Evolutionary conservation across 2,888 invertebrate genomes (phyloP).

Genomic region (Glomeris marginata): DNA sequence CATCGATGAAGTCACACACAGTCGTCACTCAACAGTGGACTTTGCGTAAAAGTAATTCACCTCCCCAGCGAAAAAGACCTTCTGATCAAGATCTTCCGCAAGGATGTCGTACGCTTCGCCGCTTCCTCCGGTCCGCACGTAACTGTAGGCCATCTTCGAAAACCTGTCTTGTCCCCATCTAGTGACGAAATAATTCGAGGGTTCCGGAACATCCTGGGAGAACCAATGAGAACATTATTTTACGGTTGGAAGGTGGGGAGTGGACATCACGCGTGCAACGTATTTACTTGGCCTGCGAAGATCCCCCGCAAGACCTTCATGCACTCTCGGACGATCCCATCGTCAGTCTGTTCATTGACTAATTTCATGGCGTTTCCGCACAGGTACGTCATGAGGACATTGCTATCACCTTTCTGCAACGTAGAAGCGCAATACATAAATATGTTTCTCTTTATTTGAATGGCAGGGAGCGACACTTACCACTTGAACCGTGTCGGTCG

Average conservation of each 20-base stretch:
- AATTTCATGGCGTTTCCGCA: slow-evolving; percentile 29
- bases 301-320: slow-evolving; percentile 26
- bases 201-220: slow-evolving; percentile 30
- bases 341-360: slow-evolving; percentile 27
- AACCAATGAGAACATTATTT: too few species aligned
- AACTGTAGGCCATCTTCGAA: slow-evolving; percentile 33
- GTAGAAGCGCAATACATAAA: too few species aligned
- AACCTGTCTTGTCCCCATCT: slow-evolving; percentile 30
- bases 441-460: too few species aligned
- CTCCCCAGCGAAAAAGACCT: slow-evolving; percentile 36
- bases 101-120: slow-evolving; percentile 30
- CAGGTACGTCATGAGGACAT: slow-evolving; percentile 31
- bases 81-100: slow-evolving; percentile 28
- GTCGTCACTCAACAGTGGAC: too few species aligned
- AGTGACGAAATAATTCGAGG: slow-evolving; percentile 29
- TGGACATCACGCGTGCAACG: too few species aligned
- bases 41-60: too few species aligned
- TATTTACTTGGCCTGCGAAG: slow-evolving; percentile 31
- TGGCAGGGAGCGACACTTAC: too few species aligned
- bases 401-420: not conserved
- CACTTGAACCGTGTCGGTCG: not conserved
- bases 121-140: slow-evolving; percentile 29
- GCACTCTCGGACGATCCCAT: slow-evolving; percentile 29
- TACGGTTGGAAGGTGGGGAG: too few species aligned
- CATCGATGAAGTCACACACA: too few species aligned